Percentiles rank a stretch among this genome's conserved stretches.
Conservation (phyloP, 2,797 vertebrate genomes). For the Typhlichthys subterraneus region DNA sequence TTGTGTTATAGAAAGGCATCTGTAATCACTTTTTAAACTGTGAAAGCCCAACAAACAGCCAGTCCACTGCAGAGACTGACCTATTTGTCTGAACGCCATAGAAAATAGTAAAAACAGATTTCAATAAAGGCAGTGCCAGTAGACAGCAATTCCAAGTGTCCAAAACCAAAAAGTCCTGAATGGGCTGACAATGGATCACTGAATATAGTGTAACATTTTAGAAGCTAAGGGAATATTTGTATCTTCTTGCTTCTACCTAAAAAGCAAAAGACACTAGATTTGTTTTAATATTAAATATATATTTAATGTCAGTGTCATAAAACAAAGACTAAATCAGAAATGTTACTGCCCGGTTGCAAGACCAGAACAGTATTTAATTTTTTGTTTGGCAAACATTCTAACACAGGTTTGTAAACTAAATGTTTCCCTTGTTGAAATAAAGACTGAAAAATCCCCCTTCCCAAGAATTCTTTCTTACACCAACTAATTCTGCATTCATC, state of each 20-base stretch:
- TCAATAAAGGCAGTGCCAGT: too few species aligned
- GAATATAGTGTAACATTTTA: slow-evolving; percentile 3
- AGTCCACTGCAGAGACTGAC: slow-evolving; percentile 69
- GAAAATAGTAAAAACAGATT: slow-evolving; percentile 12
- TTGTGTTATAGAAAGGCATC: slow-evolving; percentile 7
- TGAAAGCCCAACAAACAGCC: slow-evolving; percentile 40
- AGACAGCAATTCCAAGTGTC: too few species aligned
- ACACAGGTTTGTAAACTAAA: slow-evolving; percentile 88
- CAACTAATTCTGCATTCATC: slow-evolving; percentile 67
- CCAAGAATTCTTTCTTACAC: slow-evolving; percentile 67
- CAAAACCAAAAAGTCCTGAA: too few species aligned
- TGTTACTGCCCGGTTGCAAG: slow-evolving; percentile 72
- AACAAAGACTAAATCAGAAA: slow-evolving; percentile 67
- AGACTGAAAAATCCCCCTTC: slow-evolving; percentile 62
- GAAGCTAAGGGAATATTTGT: slow-evolving; percentile 5
- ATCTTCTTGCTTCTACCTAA: background rate
- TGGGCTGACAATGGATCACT: too few species aligned
- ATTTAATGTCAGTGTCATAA: slow-evolving; percentile 21
- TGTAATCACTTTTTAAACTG: slow-evolving; percentile 22
- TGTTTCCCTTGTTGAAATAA: slow-evolving; percentile 85
- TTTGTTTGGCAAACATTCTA: slow-evolving; percentile 84
- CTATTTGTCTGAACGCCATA: slow-evolving; percentile 25
- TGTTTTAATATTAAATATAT: slow-evolving; percentile 6
- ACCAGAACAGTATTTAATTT: slow-evolving; percentile 71
- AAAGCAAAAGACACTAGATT: slow-evolving; percentile 9